phyloP scores from a whole-genome alignment of 2,888 invertebrate species.

The Mycalesis mineus region DNA sequence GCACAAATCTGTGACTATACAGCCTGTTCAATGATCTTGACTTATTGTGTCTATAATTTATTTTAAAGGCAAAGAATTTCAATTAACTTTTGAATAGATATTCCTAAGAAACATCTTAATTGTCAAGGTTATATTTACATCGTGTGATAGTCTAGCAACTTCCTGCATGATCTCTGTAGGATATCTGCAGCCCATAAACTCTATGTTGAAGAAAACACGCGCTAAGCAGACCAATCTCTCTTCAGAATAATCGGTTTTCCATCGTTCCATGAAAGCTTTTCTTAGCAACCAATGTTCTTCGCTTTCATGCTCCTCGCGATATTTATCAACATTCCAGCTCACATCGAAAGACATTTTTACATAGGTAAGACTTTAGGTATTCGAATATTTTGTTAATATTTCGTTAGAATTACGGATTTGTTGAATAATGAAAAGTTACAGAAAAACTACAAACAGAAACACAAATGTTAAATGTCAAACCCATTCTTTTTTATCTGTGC shows the following conservation, averaged over 20 bases:
- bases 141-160: slow-evolving; percentile 67
- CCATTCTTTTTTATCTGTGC: too few species aligned
- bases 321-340: slow-evolving; percentile 85
- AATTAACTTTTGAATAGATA: background rate
- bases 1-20: too few species aligned
- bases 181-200: slow-evolving; percentile 81
- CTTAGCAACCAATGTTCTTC: slow-evolving; percentile 94
- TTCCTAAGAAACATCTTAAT: background rate
- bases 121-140: slow-evolving; percentile 57
- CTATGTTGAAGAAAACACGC: slow-evolving; percentile 80
- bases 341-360: slow-evolving; percentile 47
- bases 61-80: too few species aligned
- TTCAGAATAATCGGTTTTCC: slow-evolving; percentile 81
- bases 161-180: slow-evolving; percentile 78
- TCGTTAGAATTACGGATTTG: too few species aligned
- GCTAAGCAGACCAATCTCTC: slow-evolving; percentile 80
- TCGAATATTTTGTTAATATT: too few species aligned
- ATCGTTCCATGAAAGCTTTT: slow-evolving; percentile 85
- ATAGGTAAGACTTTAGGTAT: background rate
- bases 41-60: too few species aligned
- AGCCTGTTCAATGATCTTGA: too few species aligned
- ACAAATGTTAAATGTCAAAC: too few species aligned
- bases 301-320: slow-evolving; percentile 88
- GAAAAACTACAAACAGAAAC: too few species aligned
- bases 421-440: too few species aligned